These are phyloP conservation scores for Folsomia candida DNA, from an alignment of 2,888 invertebrate genomes.

Conservation along the genomic window DNA sequence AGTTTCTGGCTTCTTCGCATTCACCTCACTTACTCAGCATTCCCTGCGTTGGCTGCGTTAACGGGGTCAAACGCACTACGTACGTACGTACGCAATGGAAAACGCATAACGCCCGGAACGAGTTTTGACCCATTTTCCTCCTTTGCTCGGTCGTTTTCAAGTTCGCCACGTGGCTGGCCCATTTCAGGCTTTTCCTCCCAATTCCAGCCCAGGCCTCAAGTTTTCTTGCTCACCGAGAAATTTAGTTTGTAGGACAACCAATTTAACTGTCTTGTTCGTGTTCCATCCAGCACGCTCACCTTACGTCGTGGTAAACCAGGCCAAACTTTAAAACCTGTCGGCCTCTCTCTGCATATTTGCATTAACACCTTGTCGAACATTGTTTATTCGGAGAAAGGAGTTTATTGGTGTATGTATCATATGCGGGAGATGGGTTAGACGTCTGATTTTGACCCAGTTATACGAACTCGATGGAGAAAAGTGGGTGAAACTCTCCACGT, in stretches of 20 bases:
- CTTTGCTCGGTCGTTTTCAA: conserved; percentile 17
- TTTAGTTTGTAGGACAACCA: too few relatives aligned
- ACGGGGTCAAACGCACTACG: not conserved
- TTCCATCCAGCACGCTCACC: too few relatives aligned
- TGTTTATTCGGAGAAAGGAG: too few relatives aligned
- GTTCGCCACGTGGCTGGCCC: conserved; percentile 48
- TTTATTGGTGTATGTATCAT: too few relatives aligned
- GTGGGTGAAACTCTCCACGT: not conserved
- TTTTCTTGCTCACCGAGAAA: not conserved
- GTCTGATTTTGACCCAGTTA: not conserved
- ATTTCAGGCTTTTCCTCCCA: conserved; percentile 26
- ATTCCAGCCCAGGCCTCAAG: not conserved
- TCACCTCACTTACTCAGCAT: not conserved
- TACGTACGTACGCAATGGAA: not conserved
- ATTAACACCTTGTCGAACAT: too few relatives aligned
- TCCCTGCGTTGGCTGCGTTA: not conserved
- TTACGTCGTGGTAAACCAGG: too few relatives aligned
- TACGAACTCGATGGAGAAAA: not conserved
- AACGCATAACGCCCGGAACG: conserved; percentile 5
- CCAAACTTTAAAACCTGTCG: too few relatives aligned
- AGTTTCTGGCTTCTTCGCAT: not conserved
- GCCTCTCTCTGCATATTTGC: too few relatives aligned
- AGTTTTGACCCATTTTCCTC: conserved; percentile 31
- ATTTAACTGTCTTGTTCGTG: too few relatives aligned
- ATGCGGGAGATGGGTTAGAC: not conserved